These are phyloP conservation scores for Calcarius ornatus DNA, from an alignment of 2,113 vertebrate genomes.

Conservation along the genomic window DNA sequence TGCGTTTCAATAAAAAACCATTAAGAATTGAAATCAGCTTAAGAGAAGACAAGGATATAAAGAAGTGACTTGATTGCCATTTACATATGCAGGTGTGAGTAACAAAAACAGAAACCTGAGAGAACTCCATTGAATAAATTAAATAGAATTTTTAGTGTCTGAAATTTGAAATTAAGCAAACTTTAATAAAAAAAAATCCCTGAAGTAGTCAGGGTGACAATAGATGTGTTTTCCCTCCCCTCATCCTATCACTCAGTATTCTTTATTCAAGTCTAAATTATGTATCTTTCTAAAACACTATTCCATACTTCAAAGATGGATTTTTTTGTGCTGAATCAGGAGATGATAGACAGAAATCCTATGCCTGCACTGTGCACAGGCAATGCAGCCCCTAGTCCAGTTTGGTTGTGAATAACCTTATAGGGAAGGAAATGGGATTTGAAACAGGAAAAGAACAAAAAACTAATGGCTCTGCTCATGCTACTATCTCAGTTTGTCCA, in stretches of 20 bases:
- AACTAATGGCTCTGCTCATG: not conserved
- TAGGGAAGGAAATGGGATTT: not conserved
- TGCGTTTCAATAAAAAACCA: not conserved
- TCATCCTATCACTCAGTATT: not conserved
- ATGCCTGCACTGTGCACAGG: not conserved
- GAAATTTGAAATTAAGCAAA: not conserved
- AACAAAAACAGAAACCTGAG: not conserved
- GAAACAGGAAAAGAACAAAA: not conserved
- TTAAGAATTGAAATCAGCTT: not conserved
- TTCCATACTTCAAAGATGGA: not conserved
- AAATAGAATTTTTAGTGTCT: not conserved
- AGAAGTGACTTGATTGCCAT: not conserved
- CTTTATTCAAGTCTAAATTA: not conserved
- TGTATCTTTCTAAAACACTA: not conserved
- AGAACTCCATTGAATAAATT: not conserved
- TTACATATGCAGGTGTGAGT: not conserved
- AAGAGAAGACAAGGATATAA: not conserved
- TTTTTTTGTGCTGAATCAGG: not conserved
- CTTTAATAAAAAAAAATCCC: not conserved
- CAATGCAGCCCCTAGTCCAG: not conserved
- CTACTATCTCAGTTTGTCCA: not conserved
- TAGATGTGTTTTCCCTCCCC: not conserved
- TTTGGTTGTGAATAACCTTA: not conserved
- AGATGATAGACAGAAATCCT: not conserved
- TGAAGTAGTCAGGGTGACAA: not conserved